phyloP scores from a whole-genome alignment of 2,113 vertebrate genomes.

The Tragelaphus strepsiceros region DNA sequence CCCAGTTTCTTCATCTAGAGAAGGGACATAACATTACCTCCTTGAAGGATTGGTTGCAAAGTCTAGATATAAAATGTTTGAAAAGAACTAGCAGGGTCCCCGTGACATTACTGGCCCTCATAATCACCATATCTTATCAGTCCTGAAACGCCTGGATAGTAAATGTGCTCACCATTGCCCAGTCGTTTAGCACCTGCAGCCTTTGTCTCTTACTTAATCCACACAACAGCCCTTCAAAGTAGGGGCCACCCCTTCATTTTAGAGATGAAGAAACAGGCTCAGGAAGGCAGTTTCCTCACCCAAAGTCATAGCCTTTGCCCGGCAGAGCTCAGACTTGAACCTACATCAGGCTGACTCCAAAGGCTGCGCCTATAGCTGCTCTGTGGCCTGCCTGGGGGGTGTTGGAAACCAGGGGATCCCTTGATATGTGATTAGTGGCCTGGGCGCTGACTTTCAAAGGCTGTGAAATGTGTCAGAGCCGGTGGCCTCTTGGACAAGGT shows the following conservation, averaged over 20 bases:
- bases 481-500: neutral
- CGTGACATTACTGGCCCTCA: neutral
- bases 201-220: neutral
- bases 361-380: neutral
- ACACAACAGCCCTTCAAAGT: neutral
- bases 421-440: neutral
- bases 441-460: neutral
- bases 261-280: neutral
- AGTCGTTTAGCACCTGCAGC: neutral
- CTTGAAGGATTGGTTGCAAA: neutral
- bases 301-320: neutral
- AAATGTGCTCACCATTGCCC: fast-evolving
- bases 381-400: neutral
- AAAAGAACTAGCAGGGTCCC: neutral
- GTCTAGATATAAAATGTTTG: neutral
- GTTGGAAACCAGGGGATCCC: neutral
- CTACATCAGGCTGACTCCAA: neutral
- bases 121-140: neutral
- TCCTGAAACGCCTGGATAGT: neutral
- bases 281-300: neutral
- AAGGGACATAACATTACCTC: neutral
- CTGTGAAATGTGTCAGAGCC: neutral
- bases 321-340: neutral
- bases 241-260: neutral
- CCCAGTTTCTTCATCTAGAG: neutral